Percentiles rank a stretch among this genome's conserved stretches.
These are phyloP conservation scores for Oeneis ivallda DNA, from an alignment of 2,888 invertebrate species.

Conservation along the genomic window DNA sequence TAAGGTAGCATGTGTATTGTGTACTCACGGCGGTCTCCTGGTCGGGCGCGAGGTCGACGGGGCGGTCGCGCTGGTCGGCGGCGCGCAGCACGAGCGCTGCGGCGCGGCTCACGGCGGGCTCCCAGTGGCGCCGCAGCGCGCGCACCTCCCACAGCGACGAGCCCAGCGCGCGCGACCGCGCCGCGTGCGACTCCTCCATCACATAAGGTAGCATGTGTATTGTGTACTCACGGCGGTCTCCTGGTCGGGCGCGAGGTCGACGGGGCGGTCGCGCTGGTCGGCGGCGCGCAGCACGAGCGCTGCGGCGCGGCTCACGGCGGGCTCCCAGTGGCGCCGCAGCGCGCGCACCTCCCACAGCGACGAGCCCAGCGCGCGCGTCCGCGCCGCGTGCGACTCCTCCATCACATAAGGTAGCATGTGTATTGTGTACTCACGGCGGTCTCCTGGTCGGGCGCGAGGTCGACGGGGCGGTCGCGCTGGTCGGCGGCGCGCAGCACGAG, in stretches of 20 bases:
- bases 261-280: constrained; percentile 35
- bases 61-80: constrained; percentile 39
- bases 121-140: constrained; percentile 78
- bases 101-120: constrained; percentile 86
- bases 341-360: constrained; percentile 96
- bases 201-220: too few relatives aligned
- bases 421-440: not conserved
- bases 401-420: constrained; percentile 94
- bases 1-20: too few relatives aligned
- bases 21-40: constrained; percentile 22
- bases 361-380: constrained; percentile 91
- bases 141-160: constrained; percentile 97
- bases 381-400: constrained; percentile 89
- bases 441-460: constrained; percentile 36
- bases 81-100: constrained; percentile 74
- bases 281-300: constrained; percentile 56
- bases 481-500: constrained; percentile 54
- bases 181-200: constrained; percentile 90
- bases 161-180: constrained; percentile 89
- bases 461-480: constrained; percentile 33
- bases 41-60: constrained; percentile 34
- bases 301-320: constrained; percentile 87
- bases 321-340: constrained; percentile 76
- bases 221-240: constrained; percentile 8
- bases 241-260: constrained; percentile 35